Conservation (phyloP, 2,888 invertebrate species). For the Opisthograptis luteolata region DNA sequence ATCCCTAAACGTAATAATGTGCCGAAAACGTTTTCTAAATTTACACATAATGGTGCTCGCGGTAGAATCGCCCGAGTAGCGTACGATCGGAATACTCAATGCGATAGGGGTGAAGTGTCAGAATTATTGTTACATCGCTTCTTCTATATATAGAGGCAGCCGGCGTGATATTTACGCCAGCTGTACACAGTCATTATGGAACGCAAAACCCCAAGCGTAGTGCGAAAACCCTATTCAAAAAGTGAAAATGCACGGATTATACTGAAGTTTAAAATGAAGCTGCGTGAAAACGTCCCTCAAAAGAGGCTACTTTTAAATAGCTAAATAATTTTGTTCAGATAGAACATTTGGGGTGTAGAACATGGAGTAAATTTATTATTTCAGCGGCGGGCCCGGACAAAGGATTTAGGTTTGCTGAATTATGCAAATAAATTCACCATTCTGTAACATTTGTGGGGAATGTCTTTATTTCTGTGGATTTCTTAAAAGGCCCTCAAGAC, state of each 20-base stretch:
- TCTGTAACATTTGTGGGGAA: conserved; percentile 83
- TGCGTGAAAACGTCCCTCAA: conserved; percentile 52
- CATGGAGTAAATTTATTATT: conserved; percentile 82
- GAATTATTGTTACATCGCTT: conserved; percentile 56
- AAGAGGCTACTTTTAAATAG: conserved; percentile 65
- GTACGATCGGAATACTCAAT: conserved; percentile 77
- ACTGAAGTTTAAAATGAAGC: conserved; percentile 46
- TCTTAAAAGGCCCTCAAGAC: conserved; percentile 75
- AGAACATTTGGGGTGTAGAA: conserved; percentile 72
- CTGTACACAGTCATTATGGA: neutral
- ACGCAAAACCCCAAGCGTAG: conserved; percentile 13
- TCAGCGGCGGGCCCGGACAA: conserved; percentile 76
- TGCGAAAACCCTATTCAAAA: conserved; percentile 39
- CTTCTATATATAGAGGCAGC: conserved; percentile 51
- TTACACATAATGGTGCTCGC: conserved; percentile 82
- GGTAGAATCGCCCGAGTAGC: conserved; percentile 71
- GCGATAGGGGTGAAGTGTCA: conserved; percentile 63
- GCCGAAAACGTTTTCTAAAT: conserved; percentile 82
- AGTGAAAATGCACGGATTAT: conserved; percentile 41
- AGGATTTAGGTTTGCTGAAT: conserved; percentile 81
- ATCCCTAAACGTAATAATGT: conserved; percentile 83
- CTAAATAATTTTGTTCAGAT: conserved; percentile 76
- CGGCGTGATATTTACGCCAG: conserved; percentile 13
- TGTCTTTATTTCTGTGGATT: conserved; percentile 81
- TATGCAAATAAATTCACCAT: conserved; percentile 84